Evolutionary conservation across 2,888 invertebrate genomes (phyloP), one percentile per base, ranked within the genome.

Genomic region (Heliconius aoede): DNA sequence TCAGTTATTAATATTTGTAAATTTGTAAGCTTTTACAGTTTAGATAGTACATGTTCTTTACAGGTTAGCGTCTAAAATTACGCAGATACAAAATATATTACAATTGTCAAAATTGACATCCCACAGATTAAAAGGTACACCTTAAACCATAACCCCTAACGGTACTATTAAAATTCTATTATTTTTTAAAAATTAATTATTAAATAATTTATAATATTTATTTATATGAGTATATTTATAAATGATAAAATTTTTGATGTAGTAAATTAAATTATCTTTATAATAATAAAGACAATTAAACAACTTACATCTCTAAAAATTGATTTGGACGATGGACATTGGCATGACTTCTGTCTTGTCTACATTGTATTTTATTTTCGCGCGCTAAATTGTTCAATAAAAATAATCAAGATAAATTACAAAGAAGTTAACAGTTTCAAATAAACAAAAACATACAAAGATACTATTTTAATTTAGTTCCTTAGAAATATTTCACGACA

Each of bases 381-480:
- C 69, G 69, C 30, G 69, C n/a, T 69, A 30, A 69, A 69, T 46
- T n/a, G 9, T 69, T n/a, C n/a, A n/a, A n/a, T n/a, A n/a, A n/a
- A n/a, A 69, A 51, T 30, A 55, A 5, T 30, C 28, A 30, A 51
- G 11, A 36, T 65, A 36, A 36, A 36, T 36, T 36, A 8, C 36
- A 36, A 55, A 55, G n/a, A 9, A 9, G 18, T 64, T 64, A 55
- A 55, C 55, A 9, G 18, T 64, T 64, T 64, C 21, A 32, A 32
- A 32, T 64, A 32, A 64, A 24, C 30, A 64, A 64, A 30, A 32
- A 64, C 21, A 64, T 28, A 64, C n/a, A 32, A 64, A 9, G 30
- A n/a, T 55, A 21, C 9, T 55, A 55, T n/a, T 55, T 55, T 21
- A 55, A 55, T 55, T 8, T 4, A 55, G 8, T 15, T 46, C 15